Evolutionary conservation across 2,797 vertebrate genomes (phyloP).

Genomic region (Periophthalmus magnuspinnatus): DNA sequence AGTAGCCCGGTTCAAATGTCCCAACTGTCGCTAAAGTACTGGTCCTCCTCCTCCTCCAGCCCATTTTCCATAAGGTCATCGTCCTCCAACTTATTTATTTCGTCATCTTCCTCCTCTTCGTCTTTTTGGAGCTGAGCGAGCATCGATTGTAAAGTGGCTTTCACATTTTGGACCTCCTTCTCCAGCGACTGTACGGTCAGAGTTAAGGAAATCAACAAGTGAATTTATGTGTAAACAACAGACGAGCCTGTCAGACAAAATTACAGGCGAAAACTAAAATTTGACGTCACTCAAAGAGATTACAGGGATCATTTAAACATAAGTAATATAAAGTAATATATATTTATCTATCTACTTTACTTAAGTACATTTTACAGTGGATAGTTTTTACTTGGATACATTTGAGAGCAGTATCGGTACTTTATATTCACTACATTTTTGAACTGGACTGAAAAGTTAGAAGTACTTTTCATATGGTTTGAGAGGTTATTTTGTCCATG

Average conservation of each 20-base stretch:
- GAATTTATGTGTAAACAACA: constrained; percentile 37
- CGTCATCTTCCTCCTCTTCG: constrained; percentile 56
- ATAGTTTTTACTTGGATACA: too few relatives aligned
- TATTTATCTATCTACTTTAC: too few relatives aligned
- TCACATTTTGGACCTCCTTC: constrained; percentile 88
- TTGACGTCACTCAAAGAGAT: constrained; percentile 47
- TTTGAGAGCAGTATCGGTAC: too few relatives aligned
- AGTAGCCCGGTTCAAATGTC: constrained; percentile 68
- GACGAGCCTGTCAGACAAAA: constrained; percentile 26
- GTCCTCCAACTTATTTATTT: constrained; percentile 43
- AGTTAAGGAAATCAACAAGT: constrained; percentile 80
- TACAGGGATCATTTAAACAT: constrained; percentile 35
- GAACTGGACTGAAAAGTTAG: too few relatives aligned
- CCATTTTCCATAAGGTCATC: constrained; percentile 56
- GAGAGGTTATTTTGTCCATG: too few relatives aligned
- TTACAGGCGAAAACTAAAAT: constrained; percentile 42
- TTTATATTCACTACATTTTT: too few relatives aligned
- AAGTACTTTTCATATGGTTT: too few relatives aligned
- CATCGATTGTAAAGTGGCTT: constrained; percentile 84
- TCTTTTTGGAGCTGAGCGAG: constrained; percentile 81
- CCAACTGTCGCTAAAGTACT: constrained; percentile 87
- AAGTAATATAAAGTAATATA: neutral
- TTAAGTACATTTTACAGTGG: too few relatives aligned
- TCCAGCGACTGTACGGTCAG: constrained; percentile 80
- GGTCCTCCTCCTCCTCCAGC: constrained; percentile 62